These are phyloP conservation scores for Lasioglossum villosulum DNA, from an alignment of 2,888 invertebrate species.

Conservation along the genomic window DNA sequence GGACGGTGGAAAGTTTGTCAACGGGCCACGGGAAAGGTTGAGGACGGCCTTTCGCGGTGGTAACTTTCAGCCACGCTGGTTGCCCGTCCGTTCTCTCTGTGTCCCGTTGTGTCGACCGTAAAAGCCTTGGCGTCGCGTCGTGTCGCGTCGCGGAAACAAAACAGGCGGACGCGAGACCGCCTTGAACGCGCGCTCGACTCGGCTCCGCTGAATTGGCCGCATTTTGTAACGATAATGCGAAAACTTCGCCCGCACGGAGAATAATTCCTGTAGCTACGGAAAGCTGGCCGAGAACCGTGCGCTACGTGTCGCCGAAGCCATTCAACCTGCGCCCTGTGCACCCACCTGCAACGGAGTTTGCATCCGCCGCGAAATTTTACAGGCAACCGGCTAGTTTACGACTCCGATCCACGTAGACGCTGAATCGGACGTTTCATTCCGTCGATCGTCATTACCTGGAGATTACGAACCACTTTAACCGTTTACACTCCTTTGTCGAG, in stretches of 20 bases:
- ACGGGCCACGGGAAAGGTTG: slow-evolving; percentile 33
- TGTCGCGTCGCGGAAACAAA: slow-evolving; percentile 42
- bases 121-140: slow-evolving; percentile 13
- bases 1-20: slow-evolving; percentile 43
- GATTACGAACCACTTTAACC: slow-evolving; percentile 23
- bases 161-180: slow-evolving; percentile 31
- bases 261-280: slow-evolving; percentile 40
- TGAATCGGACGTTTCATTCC: slow-evolving; percentile 55
- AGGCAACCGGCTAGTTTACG: slow-evolving; percentile 52
- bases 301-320: slow-evolving; percentile 31
- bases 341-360: slow-evolving; percentile 47
- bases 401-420: slow-evolving; percentile 12
- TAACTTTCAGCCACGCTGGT: slow-evolving; percentile 31
- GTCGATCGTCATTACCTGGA: slow-evolving; percentile 41
- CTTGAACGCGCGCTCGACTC: neutral
- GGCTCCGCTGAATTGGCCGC: slow-evolving; percentile 36
- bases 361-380: slow-evolving; percentile 61
- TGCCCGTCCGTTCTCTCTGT: neutral
- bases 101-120: slow-evolving; percentile 23
- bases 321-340: slow-evolving; percentile 7
- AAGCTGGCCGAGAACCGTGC: neutral
- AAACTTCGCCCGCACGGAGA: slow-evolving; percentile 61
- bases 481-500: too few species aligned
- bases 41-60: slow-evolving; percentile 43
- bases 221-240: slow-evolving; percentile 69